Percentiles rank a stretch among this genome's conserved stretches.
Conservation (phyloP, 2,888 invertebrate genomes). For the Imbricaverruca yamaguchii region DNA sequence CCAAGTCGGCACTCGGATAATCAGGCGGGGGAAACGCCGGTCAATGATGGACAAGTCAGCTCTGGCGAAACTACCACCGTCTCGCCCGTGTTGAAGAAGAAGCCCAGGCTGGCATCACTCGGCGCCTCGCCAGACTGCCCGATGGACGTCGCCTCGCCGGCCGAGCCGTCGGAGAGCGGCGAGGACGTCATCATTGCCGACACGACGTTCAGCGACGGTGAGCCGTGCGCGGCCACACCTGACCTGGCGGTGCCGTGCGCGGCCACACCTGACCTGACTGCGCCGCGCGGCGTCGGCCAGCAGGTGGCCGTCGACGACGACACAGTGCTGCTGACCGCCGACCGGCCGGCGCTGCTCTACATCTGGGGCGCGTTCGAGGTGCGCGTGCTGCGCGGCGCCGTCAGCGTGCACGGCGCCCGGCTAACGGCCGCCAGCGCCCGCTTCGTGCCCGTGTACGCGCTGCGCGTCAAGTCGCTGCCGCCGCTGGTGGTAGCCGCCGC, state of each 20-base stretch:
- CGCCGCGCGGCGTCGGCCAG: not conserved
- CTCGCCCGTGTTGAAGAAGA: no score
- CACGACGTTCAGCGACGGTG: not conserved
- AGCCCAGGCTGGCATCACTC: no score
- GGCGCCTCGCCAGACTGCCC: no score
- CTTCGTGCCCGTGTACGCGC: constrained; percentile 7
- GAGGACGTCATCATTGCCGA: not conserved
- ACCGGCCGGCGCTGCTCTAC: not conserved
- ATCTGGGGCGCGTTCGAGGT: not conserved
- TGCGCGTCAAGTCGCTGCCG: not conserved
- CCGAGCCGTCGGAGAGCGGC: not conserved
- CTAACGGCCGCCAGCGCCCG: not conserved
- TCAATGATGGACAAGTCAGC: no score
- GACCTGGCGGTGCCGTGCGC: no score
- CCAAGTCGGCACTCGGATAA: no score
- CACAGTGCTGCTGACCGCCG: not conserved
- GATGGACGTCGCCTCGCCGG: no score
- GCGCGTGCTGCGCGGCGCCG: constrained; percentile 7
- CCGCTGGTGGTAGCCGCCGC: not conserved
- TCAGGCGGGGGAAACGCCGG: no score
- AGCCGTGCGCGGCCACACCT: not conserved
- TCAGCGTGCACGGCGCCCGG: not conserved
- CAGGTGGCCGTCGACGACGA: not conserved
- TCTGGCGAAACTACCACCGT: no score
- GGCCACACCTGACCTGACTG: not conserved